Base-by-base conservation (phyloP, 1,140 invertebrate genomes). In the Calliopsis andreniformis region DNA sequence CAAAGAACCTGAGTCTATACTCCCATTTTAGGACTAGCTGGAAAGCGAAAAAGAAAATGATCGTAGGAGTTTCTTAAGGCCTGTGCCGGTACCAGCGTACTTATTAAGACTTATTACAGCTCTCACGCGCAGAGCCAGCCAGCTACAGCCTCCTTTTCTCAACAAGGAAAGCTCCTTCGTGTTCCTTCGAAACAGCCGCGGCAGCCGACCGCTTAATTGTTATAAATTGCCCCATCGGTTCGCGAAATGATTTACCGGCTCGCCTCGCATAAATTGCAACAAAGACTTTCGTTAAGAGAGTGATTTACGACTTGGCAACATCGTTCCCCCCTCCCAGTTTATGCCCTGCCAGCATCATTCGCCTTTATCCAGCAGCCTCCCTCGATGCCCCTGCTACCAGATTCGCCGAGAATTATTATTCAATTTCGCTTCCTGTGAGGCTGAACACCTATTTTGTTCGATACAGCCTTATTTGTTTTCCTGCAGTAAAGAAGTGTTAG, bases 191-290 rank as follows among this genome's bases (percentile, higher is more conserved):
- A 62, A 49, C 64, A 55, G 63, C 56, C 66, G 70, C 67, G 55
- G 55, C 64, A 55, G 63, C 56, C 35, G 49, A 30, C 78, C 43
- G 79, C 88, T 89, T 91, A 91, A 91, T 91, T 91, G 89, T 91
- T 91, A 91, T 91, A 90, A 91, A 91, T 91, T 91, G 89, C 89
- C 75, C 86, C 82, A 90, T 91, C 83, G 88, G 86, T 83, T 87
- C 80, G 87, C 81, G 79, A 87, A 89, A 91, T 91, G 90, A 91
- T 91, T 91, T 90, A 91, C 87, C 86, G 82, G 79, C 80, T 79
- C 73, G 55, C 82, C 79, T 83, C 86, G 89, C 89, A 90, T 91
- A 91, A 91, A 91, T 91, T 88, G 87, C 87, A 89, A 89, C 89
- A 90, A 90, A 89, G 87, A 89, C 89, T 90, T 89, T 87, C 88